A percentile compares a stretch with the other conserved stretches of the same genome.
Conservation (phyloP, 2,113 vertebrate species). For the Macaca mulatta region DNA sequence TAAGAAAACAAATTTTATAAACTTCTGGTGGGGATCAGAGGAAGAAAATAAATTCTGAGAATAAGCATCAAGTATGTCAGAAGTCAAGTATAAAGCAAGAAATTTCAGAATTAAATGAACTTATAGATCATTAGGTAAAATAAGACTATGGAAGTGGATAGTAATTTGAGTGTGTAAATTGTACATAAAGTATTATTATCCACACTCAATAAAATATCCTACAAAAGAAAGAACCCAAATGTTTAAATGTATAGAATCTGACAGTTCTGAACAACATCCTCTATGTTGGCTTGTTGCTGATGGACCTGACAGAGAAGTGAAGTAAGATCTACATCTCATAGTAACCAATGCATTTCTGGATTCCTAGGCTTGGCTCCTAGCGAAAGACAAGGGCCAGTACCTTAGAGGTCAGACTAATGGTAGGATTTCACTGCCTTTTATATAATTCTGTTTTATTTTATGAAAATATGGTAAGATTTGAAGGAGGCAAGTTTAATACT, state of each 20-base stretch:
- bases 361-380: background rate
- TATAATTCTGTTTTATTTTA: background rate
- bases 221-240: background rate
- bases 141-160: background rate
- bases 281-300: accelerated
- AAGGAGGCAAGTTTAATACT: background rate
- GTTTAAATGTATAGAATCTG: background rate
- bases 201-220: background rate
- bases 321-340: no score
- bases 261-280: background rate
- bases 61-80: background rate
- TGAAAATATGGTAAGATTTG: background rate
- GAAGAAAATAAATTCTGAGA: background rate
- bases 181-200: background rate
- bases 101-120: background rate
- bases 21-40: background rate
- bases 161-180: background rate
- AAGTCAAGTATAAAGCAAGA: background rate
- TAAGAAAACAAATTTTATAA: background rate
- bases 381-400: background rate
- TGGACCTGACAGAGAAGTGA: background rate
- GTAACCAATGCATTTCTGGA: background rate
- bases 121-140: background rate
- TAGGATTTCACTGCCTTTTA: background rate
- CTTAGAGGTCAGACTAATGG: background rate